Evolutionary conservation across 2,888 invertebrate species (phyloP).

Genomic region (Iphiclides podalirius): DNA sequence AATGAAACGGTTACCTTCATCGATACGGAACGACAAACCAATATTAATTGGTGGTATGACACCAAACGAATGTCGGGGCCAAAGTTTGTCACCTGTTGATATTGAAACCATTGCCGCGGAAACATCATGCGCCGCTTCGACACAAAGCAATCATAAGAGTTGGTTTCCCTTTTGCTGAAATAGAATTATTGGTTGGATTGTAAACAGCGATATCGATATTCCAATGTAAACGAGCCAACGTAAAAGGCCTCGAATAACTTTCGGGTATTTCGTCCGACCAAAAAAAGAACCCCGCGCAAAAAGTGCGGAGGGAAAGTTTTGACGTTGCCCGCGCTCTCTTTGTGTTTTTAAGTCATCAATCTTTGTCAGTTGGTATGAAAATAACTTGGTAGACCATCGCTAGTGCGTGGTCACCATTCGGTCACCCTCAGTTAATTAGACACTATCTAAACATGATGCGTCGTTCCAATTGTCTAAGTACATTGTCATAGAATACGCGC

Average conservation of each 20-base stretch:
- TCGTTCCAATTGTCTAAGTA: slow-evolving; percentile 46
- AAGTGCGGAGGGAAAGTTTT: not conserved
- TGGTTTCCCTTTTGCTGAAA: not conserved
- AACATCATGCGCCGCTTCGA: not conserved
- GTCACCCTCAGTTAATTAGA: slow-evolving; percentile 42
- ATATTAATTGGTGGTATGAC: slow-evolving; percentile 6
- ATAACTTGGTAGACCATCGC: not conserved
- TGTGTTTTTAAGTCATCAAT: not conserved
- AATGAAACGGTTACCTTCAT: not conserved
- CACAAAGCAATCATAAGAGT: not conserved
- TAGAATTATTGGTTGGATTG: not conserved
- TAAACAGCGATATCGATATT: not conserved
- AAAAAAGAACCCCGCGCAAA: not conserved
- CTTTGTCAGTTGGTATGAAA: not conserved
- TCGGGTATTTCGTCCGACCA: not conserved
- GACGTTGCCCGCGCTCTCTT: not conserved
- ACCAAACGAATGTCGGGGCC: slow-evolving; percentile 7
- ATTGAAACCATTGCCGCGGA: not conserved
- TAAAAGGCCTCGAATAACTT: not conserved
- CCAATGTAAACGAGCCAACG: not conserved
- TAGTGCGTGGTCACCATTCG: slow-evolving; percentile 7
- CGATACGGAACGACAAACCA: not conserved
- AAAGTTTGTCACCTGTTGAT: slow-evolving; percentile 2
- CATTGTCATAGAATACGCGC: slow-evolving; percentile 46
- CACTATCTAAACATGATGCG: slow-evolving; percentile 55